These are phyloP conservation scores for Hydropsyche tenuis DNA, from an alignment of 1,140 invertebrate genomes.

Conservation along the genomic window DNA sequence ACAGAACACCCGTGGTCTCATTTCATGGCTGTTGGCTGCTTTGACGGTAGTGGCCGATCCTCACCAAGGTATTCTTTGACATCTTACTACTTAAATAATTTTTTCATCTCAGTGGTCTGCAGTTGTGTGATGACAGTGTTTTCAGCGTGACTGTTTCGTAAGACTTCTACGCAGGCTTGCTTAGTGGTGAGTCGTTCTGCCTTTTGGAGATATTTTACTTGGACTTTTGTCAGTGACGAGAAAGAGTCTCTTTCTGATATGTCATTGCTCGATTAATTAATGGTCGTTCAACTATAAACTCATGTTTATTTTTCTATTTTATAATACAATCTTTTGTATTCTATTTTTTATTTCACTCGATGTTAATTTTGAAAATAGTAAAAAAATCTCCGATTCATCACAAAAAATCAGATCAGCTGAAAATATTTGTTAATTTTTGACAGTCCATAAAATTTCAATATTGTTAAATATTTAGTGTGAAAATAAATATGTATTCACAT, in stretches of 20 bases:
- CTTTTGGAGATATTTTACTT: slow-evolving; percentile 38
- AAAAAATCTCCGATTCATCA: background rate
- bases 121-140: slow-evolving; percentile 47
- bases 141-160: slow-evolving; percentile 42
- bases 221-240: background rate
- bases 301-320: no score
- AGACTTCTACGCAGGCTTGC: slow-evolving; percentile 26
- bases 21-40: slow-evolving; percentile 60
- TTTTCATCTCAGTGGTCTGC: slow-evolving; percentile 55
- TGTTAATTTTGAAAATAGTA: background rate
- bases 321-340: no score
- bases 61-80: slow-evolving; percentile 62
- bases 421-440: no score
- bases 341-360: background rate
- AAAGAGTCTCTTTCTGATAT: no score
- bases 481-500: no score
- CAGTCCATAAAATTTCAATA: no score
- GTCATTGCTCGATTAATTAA: no score
- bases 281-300: no score
- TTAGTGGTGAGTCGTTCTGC: slow-evolving; percentile 45
- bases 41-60: slow-evolving; percentile 57
- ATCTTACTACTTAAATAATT: slow-evolving; percentile 53
- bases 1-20: slow-evolving; percentile 53
- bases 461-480: no score
- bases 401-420: background rate